Evolutionary conservation across 2,888 invertebrate genomes (phyloP), one percentile per base, ranked within the genome.

Genomic region (Drosophila tripunctata): DNA sequence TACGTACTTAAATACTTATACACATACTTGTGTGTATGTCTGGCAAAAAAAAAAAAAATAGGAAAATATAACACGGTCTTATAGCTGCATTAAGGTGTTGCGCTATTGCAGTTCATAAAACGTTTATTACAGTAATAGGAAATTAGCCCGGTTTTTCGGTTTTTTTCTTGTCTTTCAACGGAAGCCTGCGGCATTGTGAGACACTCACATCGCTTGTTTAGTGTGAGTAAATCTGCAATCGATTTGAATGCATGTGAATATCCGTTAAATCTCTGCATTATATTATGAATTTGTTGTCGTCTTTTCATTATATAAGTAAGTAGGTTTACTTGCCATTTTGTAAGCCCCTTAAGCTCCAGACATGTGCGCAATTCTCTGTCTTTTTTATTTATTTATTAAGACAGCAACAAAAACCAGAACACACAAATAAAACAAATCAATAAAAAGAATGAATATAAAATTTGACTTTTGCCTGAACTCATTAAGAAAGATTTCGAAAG

Each of bases 101-200:
- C 66, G 71, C 61, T 75, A 65, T 58, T 45, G 51, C 71, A 68
- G 84, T 80, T 83, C 74, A 80, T 86, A 80, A 67, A 74, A 67
- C 84, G 63, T 60, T 65, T 61, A 77, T 87, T 77, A 77, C 78
- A 62, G 75, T 77, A 80, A 80, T 84, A 80, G 78, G 87, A 81
- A 81, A 81, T 87, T 84, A 81, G 67, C 85, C 81, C 72, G 87
- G 84, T 84, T 81, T 84, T 66, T 30, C n/a, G n/a, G n/a, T 22
- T 36, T 68, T 60, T 52, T 55, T 57, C 15, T 50, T 27, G 50
- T 8, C 36, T 50, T 5, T 27, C 35, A 62, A 63, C 87, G 73
- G 77, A 86, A 76, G 50, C 61, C 55, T 61, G 44, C 12, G 54
- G 69, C 69, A 79, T 76, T 78, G 85, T 78, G 67, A 75, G 61